Evolutionary conservation across 1,140 invertebrate genomes (phyloP), one percentile per base, ranked within the genome.

Genomic region (Lanistes nyassanus): DNA sequence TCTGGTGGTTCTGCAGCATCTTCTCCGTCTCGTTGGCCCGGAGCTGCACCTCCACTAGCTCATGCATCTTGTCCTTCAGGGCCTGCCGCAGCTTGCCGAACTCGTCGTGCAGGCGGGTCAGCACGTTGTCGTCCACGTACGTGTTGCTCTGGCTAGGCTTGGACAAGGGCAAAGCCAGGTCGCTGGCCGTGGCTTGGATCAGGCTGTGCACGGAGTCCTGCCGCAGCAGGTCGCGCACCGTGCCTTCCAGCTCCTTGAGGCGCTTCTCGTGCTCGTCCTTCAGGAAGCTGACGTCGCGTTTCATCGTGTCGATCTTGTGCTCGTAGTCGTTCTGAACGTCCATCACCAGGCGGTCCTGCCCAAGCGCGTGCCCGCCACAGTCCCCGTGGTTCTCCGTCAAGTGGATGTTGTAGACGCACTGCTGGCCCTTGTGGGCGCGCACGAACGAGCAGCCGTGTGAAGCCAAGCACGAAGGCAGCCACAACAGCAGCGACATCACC

Each of bases 221-320:
- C 62, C 37, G 69, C 31, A 47, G 64, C 3, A 55, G 72, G 26
- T 56, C 76, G 31, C 42, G 67, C 37, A 84, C 77, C 0, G 81
- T 76, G 19, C 77, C 71, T 55, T 84, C 82, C 51, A 84, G 53
- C 19, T 81, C 81, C 34, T 78, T 74, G 23, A 84, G 70, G 26
- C 82, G 66, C 55, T 80, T 76, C 62, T 84, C 81, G 55, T 84
- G 82, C 37, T 81, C 73, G 51, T 74, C 76, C 55, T 79, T 82
- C 0, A 84, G 70, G 23, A 67, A 60, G 34, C 75, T 69, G 42
- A 84, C 79, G 58, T 78, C 76, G 34, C 70, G 70, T 56, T 81
- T 75, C 55, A 82, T 80, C 23, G 37, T 64, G 13, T 79, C 64
- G 69, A 81, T 80, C 53, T 80, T 77, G n/a, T 76, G 58, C 4